These are phyloP conservation scores for Panorpa germanica DNA, from an alignment of 2,888 invertebrate genomes.

Conservation along the genomic window DNA sequence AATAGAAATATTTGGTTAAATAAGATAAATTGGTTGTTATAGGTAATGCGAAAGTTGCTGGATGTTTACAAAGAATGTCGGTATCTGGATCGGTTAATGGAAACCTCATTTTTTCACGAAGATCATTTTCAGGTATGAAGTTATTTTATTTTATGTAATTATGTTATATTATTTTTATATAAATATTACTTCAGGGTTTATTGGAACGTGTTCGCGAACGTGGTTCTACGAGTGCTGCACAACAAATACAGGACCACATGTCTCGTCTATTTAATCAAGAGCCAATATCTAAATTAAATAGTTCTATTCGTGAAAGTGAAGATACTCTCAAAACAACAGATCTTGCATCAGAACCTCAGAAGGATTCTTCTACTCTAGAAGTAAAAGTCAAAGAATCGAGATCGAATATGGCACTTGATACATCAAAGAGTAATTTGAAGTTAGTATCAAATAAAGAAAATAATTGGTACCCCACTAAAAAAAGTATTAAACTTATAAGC, in stretches of 20 bases:
- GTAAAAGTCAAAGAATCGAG: no score
- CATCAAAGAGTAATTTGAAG: no score
- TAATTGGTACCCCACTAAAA: no score
- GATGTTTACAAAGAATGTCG: constrained; percentile 74
- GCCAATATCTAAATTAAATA: no score
- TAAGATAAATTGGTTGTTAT: constrained; percentile 18
- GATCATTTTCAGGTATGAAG: constrained; percentile 43
- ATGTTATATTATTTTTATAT: constrained; percentile 1
- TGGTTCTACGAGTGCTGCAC: constrained; percentile 37
- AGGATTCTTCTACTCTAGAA: no score
- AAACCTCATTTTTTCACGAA: constrained; percentile 71
- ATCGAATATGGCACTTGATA: no score
- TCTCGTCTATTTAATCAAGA: constrained; percentile 18
- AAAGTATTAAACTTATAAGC: no score
- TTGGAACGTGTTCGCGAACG: constrained; percentile 57
- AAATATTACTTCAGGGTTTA: constrained; percentile 31
- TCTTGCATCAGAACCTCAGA: no score
- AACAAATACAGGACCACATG: constrained; percentile 57
- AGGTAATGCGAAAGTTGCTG: constrained; percentile 60
- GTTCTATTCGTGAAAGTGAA: no score
- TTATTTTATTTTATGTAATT: neutral
- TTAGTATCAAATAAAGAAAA: no score
- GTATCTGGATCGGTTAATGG: constrained; percentile 68
- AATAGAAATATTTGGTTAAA: constrained; percentile 1
- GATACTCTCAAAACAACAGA: no score